These are phyloP conservation scores for Aegotheles bennettii DNA, from an alignment of 2,113 vertebrate genomes.

Conservation along the genomic window DNA sequence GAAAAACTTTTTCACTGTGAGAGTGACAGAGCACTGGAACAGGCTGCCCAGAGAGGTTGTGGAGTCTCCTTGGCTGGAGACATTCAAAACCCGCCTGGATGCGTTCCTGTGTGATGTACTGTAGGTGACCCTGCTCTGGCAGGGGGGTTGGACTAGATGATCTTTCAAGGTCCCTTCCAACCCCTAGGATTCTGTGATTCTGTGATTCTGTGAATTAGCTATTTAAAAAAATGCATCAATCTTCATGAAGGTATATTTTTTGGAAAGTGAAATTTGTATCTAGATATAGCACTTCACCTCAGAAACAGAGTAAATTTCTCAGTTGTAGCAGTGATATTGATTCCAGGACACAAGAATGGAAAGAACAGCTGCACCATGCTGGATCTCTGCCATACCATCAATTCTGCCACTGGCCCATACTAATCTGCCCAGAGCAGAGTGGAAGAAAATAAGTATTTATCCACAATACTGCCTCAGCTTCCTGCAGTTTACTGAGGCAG, in stretches of 20 bases:
- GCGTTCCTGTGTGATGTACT: too few species aligned
- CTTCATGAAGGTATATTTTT: neutral
- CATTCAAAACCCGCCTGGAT: too few species aligned
- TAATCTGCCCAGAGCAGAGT: neutral
- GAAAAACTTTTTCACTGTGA: too few species aligned
- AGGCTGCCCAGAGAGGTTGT: too few species aligned
- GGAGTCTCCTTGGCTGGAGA: too few species aligned
- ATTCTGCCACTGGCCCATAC: neutral
- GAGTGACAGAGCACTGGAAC: too few species aligned
- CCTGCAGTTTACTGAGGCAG: neutral
- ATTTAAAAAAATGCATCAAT: neutral
- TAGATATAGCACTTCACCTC: constrained; percentile 14
- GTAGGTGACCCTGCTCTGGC: too few species aligned
- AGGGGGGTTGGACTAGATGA: too few species aligned
- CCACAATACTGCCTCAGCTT: neutral
- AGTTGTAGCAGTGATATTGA: neutral
- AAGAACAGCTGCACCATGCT: neutral
- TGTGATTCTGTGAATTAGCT: too few species aligned
- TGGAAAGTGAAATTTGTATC: neutral
- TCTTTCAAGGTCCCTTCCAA: too few species aligned
- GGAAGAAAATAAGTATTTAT: neutral
- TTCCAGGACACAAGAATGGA: neutral
- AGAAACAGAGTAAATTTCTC: neutral
- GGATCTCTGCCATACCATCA: neutral
- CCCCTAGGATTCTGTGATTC: too few species aligned